Conservation (phyloP, 2,113 vertebrate genomes). For the Bufo gargarizans region DNA sequence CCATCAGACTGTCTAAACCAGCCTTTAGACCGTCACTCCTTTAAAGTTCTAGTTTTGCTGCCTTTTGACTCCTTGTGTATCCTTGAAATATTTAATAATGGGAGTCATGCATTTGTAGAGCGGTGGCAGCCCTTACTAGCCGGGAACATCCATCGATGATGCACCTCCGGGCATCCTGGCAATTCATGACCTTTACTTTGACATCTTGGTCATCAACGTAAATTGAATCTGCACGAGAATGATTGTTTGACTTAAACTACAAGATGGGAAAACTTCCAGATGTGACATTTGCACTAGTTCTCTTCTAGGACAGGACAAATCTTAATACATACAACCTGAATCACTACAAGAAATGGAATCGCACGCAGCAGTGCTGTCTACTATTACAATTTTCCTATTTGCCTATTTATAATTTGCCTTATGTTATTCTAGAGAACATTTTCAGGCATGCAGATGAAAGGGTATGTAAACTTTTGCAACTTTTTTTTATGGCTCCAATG, state of each 20-base stretch:
- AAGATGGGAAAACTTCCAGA: conserved; percentile 10
- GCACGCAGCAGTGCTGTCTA: neutral
- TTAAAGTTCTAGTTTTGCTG: no score
- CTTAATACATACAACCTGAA: neutral
- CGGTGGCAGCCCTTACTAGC: neutral
- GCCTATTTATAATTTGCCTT: no score
- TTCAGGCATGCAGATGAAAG: no score
- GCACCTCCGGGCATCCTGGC: conserved; percentile 8
- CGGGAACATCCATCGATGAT: neutral
- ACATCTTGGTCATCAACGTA: conserved; percentile 38
- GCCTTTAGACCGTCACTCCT: no score
- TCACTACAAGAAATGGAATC: neutral
- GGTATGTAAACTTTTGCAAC: no score
- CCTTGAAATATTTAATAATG: neutral
- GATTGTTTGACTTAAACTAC: conserved; percentile 26
- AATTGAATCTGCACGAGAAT: conserved; percentile 27
- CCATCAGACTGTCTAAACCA: no score
- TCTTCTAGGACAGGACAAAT: neutral
- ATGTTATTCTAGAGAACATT: no score
- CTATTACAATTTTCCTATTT: neutral
- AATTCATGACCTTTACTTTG: conserved; percentile 44
- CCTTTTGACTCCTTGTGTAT: neutral
- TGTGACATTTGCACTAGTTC: conserved; percentile 22
- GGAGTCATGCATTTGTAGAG: neutral
- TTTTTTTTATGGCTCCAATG: no score